phyloP scores from a whole-genome alignment of 2,113 vertebrate species.

The Tympanuchus pallidicinctus region DNA sequence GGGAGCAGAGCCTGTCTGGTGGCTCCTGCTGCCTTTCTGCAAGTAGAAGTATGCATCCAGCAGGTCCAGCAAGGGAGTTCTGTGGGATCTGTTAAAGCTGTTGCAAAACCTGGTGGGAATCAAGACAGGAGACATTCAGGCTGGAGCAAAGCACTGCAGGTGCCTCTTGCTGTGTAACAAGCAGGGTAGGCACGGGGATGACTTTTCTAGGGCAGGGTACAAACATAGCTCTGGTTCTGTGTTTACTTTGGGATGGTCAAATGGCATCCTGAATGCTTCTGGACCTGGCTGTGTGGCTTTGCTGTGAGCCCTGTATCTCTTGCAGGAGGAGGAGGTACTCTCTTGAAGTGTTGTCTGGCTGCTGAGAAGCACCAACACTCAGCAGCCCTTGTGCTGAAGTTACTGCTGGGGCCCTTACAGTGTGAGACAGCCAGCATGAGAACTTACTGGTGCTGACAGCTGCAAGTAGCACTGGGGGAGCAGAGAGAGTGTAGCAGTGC shows the following conservation, averaged over 20 bases:
- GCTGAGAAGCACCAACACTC: neutral
- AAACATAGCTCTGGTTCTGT: neutral
- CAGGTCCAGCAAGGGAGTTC: accelerated
- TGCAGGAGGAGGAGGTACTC: neutral
- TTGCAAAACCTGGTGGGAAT: neutral
- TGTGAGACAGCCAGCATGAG: neutral
- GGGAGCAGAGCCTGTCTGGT: neutral
- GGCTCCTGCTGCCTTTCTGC: neutral
- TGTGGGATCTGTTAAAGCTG: neutral
- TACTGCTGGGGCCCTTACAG: neutral
- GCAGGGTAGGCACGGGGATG: neutral
- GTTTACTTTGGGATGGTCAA: neutral
- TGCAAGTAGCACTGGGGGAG: neutral
- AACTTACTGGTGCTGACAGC: neutral
- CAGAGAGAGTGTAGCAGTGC: neutral
- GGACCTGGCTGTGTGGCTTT: neutral
- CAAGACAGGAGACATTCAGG: neutral
- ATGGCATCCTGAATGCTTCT: neutral
- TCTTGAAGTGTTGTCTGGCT: neutral
- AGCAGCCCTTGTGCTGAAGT: neutral
- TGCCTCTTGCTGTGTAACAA: neutral
- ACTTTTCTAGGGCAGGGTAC: neutral
- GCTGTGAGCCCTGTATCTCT: neutral
- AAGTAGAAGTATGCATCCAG: neutral
- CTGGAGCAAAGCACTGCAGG: neutral